Conservation (phyloP, 2,888 invertebrate species). For the Omphaloscelis lunosa region DNA sequence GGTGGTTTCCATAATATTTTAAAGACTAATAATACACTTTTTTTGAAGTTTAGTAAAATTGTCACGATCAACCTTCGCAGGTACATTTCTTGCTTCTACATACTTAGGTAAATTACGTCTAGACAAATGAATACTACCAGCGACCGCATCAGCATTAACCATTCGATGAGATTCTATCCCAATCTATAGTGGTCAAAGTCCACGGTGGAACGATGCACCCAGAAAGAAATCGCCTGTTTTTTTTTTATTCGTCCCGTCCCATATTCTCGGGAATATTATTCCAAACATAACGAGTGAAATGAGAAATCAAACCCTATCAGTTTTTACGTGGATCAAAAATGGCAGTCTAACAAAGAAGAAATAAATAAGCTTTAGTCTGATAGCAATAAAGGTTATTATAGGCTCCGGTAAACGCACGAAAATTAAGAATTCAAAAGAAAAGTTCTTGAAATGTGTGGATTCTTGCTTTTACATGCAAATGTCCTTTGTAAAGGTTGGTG, state of each 20-base stretch:
- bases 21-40: background rate
- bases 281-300: background rate
- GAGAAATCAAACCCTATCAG: background rate
- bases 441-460: conserved; percentile 48
- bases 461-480: conserved; percentile 42
- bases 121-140: background rate
- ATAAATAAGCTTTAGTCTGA: background rate
- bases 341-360: background rate
- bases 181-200: background rate
- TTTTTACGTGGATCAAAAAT: background rate
- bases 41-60: background rate
- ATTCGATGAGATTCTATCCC: too few species aligned
- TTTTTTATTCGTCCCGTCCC: background rate
- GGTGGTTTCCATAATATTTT: background rate
- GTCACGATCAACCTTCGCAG: background rate
- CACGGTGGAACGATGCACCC: too few species aligned
- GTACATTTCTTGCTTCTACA: background rate
- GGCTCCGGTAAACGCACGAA: background rate
- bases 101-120: background rate
- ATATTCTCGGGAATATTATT: background rate
- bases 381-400: conserved; percentile 10
- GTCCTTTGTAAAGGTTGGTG: conserved; percentile 14
- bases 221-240: background rate
- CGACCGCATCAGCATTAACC: background rate
- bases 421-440: conserved; percentile 40